Conservation (phyloP, 2,888 invertebrate genomes). For the Rotaria sp. region DNA sequence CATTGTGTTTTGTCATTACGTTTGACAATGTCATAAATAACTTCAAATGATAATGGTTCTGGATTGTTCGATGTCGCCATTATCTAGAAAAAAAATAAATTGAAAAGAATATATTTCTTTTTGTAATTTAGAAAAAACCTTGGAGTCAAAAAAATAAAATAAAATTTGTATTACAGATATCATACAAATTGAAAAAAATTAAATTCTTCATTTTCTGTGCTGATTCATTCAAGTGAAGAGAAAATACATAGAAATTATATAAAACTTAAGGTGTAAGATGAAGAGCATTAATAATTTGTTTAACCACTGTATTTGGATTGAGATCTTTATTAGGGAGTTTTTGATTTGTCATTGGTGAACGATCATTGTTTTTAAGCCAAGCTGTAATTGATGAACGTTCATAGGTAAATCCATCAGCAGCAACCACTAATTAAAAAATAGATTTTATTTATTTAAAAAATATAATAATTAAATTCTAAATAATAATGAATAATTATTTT, state of each 20-base stretch:
- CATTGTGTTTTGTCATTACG: neutral
- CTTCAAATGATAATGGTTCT: neutral
- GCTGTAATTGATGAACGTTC: neutral
- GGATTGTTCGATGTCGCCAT: neutral
- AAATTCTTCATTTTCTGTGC: too few species aligned
- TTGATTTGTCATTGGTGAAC: neutral
- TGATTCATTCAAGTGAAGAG: too few species aligned
- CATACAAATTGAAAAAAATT: neutral
- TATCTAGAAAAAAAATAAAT: neutral
- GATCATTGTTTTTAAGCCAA: neutral
- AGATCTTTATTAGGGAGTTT: neutral
- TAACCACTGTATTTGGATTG: neutral
- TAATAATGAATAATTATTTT: too few species aligned
- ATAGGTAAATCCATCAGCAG: conserved; percentile 19
- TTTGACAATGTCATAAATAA: neutral
- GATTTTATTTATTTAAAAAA: neutral
- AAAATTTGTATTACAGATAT: neutral
- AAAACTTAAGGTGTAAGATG: neutral
- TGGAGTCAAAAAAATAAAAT: too few species aligned
- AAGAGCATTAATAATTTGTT: neutral
- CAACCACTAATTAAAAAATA: neutral
- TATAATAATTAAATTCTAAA: too few species aligned
- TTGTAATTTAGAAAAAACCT: too few species aligned
- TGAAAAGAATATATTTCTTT: too few species aligned
- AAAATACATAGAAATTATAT: too few species aligned